phyloP scores from a whole-genome alignment of 2,797 vertebrate species.

The Fistularia tabacaria region DNA sequence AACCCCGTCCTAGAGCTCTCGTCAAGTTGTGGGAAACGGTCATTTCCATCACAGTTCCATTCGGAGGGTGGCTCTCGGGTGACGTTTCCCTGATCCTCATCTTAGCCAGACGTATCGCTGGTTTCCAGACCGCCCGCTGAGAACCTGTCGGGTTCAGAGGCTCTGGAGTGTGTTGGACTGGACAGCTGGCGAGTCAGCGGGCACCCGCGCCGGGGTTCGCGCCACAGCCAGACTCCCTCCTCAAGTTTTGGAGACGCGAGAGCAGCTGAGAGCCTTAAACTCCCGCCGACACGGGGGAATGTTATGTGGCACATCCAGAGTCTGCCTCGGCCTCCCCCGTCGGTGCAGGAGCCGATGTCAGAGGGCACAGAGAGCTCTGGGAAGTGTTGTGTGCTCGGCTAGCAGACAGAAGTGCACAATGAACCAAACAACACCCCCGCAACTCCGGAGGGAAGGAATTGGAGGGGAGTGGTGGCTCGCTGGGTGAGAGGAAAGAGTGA shows the following conservation, averaged over 20 bases:
- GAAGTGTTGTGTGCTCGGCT: no score
- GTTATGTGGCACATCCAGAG: no score
- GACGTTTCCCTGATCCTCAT: no score
- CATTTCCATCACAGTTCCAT: no score
- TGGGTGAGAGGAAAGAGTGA: slow-evolving; percentile 40
- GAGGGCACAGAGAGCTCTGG: no score
- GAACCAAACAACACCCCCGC: neutral
- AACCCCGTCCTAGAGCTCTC: no score
- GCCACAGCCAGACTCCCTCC: slow-evolving; percentile 42
- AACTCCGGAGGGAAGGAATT: neutral
- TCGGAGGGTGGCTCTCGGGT: no score
- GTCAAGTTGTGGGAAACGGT: no score
- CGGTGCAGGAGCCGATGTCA: no score
- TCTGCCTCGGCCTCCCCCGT: no score
- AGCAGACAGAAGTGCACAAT: no score
- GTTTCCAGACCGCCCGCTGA: slow-evolving; percentile 24
- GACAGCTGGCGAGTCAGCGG: slow-evolving; percentile 64
- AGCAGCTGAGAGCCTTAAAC: neutral
- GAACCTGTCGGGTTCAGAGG: slow-evolving; percentile 34
- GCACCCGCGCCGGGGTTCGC: slow-evolving; percentile 38
- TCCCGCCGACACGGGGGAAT: neutral
- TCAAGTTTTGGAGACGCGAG: neutral
- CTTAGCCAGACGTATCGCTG: no score
- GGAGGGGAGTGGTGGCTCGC: neutral
- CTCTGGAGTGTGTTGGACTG: slow-evolving; percentile 43